phyloP scores from a whole-genome alignment of 37 sponge, comb jelly and placozoan species.

The Haliclona indistincta region DNA sequence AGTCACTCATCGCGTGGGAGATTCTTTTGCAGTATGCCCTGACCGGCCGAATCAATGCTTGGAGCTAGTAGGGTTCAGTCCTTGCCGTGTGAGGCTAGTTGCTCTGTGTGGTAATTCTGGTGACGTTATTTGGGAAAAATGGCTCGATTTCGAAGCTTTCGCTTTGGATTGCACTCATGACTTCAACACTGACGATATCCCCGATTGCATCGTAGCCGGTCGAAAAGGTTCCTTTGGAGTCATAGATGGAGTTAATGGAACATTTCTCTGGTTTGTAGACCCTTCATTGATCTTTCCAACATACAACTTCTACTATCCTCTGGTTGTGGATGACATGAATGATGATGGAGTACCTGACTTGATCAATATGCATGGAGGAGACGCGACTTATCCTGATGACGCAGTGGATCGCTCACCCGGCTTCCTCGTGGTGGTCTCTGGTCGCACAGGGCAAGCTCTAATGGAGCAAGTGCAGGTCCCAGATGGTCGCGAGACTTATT shows the following conservation, averaged over 20 bases:
- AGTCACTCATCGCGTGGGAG: too few relatives aligned
- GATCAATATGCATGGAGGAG: conserved; percentile 72
- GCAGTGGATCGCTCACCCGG: conserved; percentile 45
- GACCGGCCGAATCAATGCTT: background rate
- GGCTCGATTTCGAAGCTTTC: conserved; percentile 30
- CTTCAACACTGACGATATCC: conserved; percentile 42
- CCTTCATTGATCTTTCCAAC: background rate
- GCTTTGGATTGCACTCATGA: conserved; percentile 56
- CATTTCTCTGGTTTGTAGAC: conserved; percentile 61
- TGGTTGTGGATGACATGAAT: conserved; percentile 55
- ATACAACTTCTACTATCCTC: conserved; percentile 72
- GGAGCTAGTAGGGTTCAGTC: conserved; percentile 5
- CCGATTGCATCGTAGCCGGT: conserved; percentile 71
- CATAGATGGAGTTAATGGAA: conserved; percentile 43
- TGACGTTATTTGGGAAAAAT: conserved; percentile 33
- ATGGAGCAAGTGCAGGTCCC: conserved; percentile 53
- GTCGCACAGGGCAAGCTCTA: conserved; percentile 67
- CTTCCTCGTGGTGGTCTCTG: conserved; percentile 60
- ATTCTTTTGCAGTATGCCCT: background rate
- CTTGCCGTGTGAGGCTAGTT: conserved; percentile 22
- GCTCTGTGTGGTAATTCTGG: conserved; percentile 61
- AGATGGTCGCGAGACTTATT: conserved; percentile 79
- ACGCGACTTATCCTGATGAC: conserved; percentile 18
- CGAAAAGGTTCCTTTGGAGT: conserved; percentile 39
- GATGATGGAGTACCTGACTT: conserved; percentile 65